Evolutionary conservation across 2,888 invertebrate genomes (phyloP).

Genomic region (Nomada ruficornis): DNA sequence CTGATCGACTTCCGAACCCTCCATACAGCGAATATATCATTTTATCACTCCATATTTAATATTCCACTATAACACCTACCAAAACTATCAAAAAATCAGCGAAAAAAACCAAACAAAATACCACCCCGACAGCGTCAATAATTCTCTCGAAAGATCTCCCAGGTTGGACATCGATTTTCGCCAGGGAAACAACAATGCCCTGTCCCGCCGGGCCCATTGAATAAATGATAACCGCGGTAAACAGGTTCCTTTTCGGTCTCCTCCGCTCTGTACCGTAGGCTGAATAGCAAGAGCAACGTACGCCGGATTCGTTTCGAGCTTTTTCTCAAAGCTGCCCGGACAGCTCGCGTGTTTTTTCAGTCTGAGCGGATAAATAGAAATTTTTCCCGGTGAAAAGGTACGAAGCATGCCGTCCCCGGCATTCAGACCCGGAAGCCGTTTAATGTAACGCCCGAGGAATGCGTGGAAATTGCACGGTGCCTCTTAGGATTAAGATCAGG

Average conservation of each 20-base stretch:
- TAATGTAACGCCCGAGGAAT: constrained; percentile 59
- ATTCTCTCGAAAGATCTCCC: constrained; percentile 15
- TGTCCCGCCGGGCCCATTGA: constrained; percentile 48
- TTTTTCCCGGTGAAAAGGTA: constrained; percentile 52
- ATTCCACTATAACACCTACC: too few relatives aligned
- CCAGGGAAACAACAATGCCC: constrained; percentile 40
- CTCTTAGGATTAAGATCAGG: constrained; percentile 41
- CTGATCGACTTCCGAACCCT: too few relatives aligned
- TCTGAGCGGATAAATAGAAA: constrained; percentile 61
- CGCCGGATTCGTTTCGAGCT: constrained; percentile 8
- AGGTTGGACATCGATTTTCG: constrained; percentile 14
- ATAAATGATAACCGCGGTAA: constrained; percentile 64
- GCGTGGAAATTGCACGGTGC: constrained; percentile 50
- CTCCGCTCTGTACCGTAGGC: constrained; percentile 27
- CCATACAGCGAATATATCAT: too few relatives aligned
- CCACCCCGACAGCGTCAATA: constrained; percentile 36
- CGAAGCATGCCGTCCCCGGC: constrained; percentile 1
- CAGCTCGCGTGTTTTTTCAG: constrained; percentile 35
- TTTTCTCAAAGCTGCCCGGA: neutral
- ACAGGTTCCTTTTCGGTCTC: constrained; percentile 45
- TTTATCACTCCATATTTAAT: too few relatives aligned
- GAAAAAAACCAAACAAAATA: too few relatives aligned
- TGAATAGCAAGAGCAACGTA: constrained; percentile 54
- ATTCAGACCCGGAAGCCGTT: constrained; percentile 58
- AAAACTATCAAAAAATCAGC: too few relatives aligned